These are phyloP conservation scores for Struthio camelus DNA, from an alignment of 2,113 vertebrate species.

Conservation along the genomic window DNA sequence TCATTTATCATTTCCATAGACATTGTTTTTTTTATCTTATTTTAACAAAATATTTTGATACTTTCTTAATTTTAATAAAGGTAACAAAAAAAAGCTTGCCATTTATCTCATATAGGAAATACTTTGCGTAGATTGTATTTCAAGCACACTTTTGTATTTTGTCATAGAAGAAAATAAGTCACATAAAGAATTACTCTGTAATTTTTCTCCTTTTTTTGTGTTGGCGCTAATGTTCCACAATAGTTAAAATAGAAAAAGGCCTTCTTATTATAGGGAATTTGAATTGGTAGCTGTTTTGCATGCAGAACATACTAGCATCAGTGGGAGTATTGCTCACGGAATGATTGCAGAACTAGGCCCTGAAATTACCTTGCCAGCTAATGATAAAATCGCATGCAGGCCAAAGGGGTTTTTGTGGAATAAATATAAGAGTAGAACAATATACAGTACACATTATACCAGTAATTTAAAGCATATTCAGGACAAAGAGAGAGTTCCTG, in stretches of 20 bases:
- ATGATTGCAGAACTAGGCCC: slow-evolving; percentile 63
- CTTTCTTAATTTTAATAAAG: background rate
- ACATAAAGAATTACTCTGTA: slow-evolving; percentile 16
- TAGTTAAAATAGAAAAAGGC: slow-evolving; percentile 46
- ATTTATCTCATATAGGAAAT: background rate
- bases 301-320: slow-evolving; percentile 42
- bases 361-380: slow-evolving; percentile 69
- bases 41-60: background rate
- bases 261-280: slow-evolving; percentile 40
- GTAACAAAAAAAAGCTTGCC: background rate
- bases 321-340: slow-evolving; percentile 48
- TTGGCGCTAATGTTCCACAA: slow-evolving; percentile 41
- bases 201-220: slow-evolving; percentile 56
- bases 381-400: slow-evolving; percentile 66
- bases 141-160: slow-evolving; percentile 24
- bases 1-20: background rate
- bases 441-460: slow-evolving; percentile 68
- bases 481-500: slow-evolving; percentile 68
- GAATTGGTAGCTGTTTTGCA: slow-evolving; percentile 66
- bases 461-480: slow-evolving; percentile 72
- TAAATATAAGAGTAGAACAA: slow-evolving; percentile 68
- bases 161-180: slow-evolving; percentile 24
- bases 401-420: slow-evolving; percentile 71
- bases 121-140: slow-evolving; percentile 31
- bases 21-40: background rate